Evolutionary conservation across 1,140 invertebrate genomes (phyloP), one percentile per base, ranked within the genome.

Genomic region (Apis florea): DNA sequence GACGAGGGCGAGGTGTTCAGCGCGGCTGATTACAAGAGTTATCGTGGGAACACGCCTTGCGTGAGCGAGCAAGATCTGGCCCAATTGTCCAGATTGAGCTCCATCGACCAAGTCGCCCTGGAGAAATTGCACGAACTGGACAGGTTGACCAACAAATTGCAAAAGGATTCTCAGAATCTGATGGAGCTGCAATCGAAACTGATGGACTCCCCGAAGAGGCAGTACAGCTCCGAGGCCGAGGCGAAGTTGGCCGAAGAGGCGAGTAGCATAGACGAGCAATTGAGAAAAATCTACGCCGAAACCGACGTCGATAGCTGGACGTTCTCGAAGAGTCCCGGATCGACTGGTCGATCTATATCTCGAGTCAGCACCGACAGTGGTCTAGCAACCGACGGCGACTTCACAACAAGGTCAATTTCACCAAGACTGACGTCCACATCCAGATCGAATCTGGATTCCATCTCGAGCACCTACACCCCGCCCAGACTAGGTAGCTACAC

Each of bases 41-140:
- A 97, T 88, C 93, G 96, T 83, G 96, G 96, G 56, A 95, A 96
- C 89, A 96, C 95, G 31, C 95, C 96, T 5, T 96, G 96, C 88
- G 95, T 97, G 74, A 97, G 95, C 90, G 96, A 97, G 90, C 95
- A 96, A 91, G 96, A 97, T 91, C 93, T 97, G 71, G 96, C 96
- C 75, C 96, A 97, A 93, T 93, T 97, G 66, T 95, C 95, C 75
- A 95, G 95, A 89, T 95, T 97, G 90, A 96, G 95, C 92, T 95
- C 95, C 71, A 95, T 97, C 88, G 96, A 97, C 93, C 95, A 96
- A 92, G 95, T 96, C 51, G 95, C 96, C 63, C 95, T 97, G 87
- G 96, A 96, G 90, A 97, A 97, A 93, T 94, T 97, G 90, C 95
- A 96, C 88, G 96, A 97, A 94, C 94, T 97, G 90, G 96, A 97